Evolutionary conservation across 2,888 invertebrate species (phyloP).

Genomic region (Caenorhabditis wallacei): DNA sequence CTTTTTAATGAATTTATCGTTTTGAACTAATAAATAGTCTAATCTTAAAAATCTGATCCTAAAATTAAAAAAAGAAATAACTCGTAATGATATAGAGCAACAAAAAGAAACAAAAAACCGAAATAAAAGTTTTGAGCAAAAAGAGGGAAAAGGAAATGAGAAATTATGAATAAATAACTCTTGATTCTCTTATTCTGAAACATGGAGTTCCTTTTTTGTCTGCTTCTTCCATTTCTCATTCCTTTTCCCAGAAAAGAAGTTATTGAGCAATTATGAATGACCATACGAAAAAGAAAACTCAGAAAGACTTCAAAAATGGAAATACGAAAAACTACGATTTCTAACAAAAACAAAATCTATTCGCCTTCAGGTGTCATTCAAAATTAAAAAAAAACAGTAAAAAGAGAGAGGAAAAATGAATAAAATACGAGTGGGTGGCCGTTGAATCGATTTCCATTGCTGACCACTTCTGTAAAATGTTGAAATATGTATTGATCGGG

Average conservation of each 20-base stretch:
- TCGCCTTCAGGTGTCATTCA: slow-evolving; percentile 1
- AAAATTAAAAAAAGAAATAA: slow-evolving; percentile 16
- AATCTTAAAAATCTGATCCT: slow-evolving; percentile 10
- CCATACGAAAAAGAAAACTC: slow-evolving; percentile 11
- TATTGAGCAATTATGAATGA: slow-evolving; percentile 13
- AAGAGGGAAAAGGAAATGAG: no score
- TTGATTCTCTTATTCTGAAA: no score
- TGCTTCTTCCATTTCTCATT: no score
- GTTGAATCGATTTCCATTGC: background rate
- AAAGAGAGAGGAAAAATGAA: slow-evolving; percentile 1
- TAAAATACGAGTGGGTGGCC: background rate
- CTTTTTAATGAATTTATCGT: background rate
- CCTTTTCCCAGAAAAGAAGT: background rate
- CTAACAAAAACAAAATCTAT: background rate
- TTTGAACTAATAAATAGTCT: slow-evolving; percentile 14
- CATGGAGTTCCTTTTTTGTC: no score
- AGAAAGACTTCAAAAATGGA: slow-evolving; percentile 11
- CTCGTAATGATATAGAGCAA: slow-evolving; percentile 21
- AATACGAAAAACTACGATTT: slow-evolving; percentile 10
- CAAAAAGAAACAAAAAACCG: slow-evolving; percentile 2
- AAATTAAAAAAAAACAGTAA: background rate
- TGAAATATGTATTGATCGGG: slow-evolving; percentile 18
- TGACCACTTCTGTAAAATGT: slow-evolving; percentile 16
- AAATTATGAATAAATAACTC: no score
- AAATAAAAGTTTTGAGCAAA: slow-evolving; percentile 11